A percentile compares a stretch with the other conserved stretches of the same genome.
These are phyloP conservation scores for Diploscapter pachys DNA, from an alignment of 1,140 invertebrate species.

Conservation along the genomic window DNA sequence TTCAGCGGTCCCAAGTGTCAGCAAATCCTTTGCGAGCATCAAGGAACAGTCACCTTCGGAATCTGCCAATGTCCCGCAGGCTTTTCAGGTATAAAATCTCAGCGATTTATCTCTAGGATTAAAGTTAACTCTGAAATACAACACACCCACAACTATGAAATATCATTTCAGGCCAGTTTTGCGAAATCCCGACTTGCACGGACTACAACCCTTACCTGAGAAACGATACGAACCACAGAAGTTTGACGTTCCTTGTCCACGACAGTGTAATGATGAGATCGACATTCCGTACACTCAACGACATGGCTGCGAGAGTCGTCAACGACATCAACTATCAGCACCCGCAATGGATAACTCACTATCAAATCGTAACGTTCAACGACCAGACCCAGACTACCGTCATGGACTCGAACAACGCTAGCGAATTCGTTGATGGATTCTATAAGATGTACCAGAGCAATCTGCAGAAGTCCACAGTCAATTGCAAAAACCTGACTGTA, in stretches of 20 bases:
- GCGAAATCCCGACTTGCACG: slow-evolving; percentile 21
- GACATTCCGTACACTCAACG: slow-evolving; percentile 22
- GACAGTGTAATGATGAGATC: slow-evolving; percentile 30
- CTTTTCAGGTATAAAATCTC: neutral
- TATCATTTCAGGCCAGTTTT: slow-evolving; percentile 20
- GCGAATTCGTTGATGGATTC: slow-evolving; percentile 24
- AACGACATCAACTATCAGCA: slow-evolving; percentile 33
- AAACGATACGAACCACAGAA: slow-evolving; percentile 22
- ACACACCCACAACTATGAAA: too few species aligned
- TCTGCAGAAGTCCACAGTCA: slow-evolving; percentile 10
- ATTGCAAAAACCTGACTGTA: slow-evolving; percentile 25
- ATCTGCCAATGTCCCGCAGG: slow-evolving; percentile 25
- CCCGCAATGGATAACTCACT: slow-evolving; percentile 34
- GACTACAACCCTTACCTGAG: slow-evolving; percentile 11
- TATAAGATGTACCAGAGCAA: slow-evolving; percentile 19
- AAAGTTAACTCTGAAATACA: too few species aligned
- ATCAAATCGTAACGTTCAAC: slow-evolving; percentile 36
- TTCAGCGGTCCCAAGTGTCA: neutral
- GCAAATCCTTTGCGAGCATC: slow-evolving; percentile 31
- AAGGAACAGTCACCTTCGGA: slow-evolving; percentile 19
- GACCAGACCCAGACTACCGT: slow-evolving; percentile 14
- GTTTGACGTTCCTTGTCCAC: slow-evolving; percentile 34
- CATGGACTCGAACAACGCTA: slow-evolving; percentile 12
- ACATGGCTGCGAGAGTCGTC: slow-evolving; percentile 21
- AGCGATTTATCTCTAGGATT: too few species aligned